Base-by-base conservation (phyloP, 1,140 invertebrate species). In the Geopemphigus sp. region DNA sequence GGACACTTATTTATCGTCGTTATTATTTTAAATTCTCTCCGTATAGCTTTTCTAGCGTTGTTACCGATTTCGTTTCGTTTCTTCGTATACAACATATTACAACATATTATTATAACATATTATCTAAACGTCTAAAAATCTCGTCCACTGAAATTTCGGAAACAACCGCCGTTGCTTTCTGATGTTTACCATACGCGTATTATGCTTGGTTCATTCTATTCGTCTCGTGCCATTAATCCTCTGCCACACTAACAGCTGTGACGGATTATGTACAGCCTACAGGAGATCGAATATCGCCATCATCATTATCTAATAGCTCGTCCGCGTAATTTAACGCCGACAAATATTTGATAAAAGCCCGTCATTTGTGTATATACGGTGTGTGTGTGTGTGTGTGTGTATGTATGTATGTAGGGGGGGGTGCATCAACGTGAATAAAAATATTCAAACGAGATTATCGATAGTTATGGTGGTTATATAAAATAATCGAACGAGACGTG, bases 1-100 rank as follows among this genome's bases (percentile, higher is more conserved):
- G 10, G 47, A 72, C 68, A 29, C 50, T 54, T 72, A 54, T 70
- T 70, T 53, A 50, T 70, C 26, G 22, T 47, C 47, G 19, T 50
- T 70, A 26, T 53, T 54, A 72, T 29, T 72, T 50, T 68, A 24
- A 50, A 72, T 54, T 17, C 17, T 53, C 26, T 19, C 24, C 26
- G 47, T 66, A 19, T 64, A 19, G 22, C 32, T 19, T 5, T 64
- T 64, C 19, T 32, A 64, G 32, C 32, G 39, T 39, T 39, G 39
- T 39, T 64, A 19, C 17, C 1, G n/a, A 24, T 57, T 57, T 57
- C n/a, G 12, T 57, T 0, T 57, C 56, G 8, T 19, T 10, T 1
- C 2, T 57, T 57, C 24, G 56, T 57, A n/a, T n/a, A n/a, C n/a
- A n/a, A n/a, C n/a, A n/a, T n/a, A n/a, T n/a, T n/a, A n/a, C n/a